Base-by-base conservation (phyloP, 2,113 vertebrate species). In the Odontesthes bonariensis region DNA sequence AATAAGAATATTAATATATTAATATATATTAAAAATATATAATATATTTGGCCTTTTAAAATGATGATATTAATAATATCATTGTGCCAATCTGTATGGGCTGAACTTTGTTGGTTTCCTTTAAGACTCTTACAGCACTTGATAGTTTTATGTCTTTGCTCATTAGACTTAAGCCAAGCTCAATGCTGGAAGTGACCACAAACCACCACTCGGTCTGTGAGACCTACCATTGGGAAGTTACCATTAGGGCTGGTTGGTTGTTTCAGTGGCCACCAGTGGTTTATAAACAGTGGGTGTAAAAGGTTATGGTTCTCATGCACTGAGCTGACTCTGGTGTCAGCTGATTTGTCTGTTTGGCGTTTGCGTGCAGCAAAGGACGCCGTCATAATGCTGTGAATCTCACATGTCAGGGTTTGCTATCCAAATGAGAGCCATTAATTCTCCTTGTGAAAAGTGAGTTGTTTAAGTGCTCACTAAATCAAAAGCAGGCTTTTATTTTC, bases 381-480 rank as follows among this genome's bases (percentile, higher is more conserved):
- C 40, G 65, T 83, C 84, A 82, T 58, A 66, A 61, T 10, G 58
- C 58, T 61, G 65, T 13, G 42, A 51, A 70, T 77, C 86, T 79
- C 77, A 70, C 49, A 82, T 16, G 76, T 71, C 31, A 63, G 74
- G 44, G 72, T 79, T 27, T 3, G 33, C 73, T 42, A 16, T 82
- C 77, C 82, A 80, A 77, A 55, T 8, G 75, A 81, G 82, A 69
- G 40, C 72, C 73, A 92, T 91, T 92, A 88, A 85, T 69, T 82
- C 63, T 87, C 83, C 73, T 85, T 91, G 69, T 75, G 81, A 81
- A 79, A 84, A 87, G 81, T 75, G 57, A 79, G 86, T 71, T 78
- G 78, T 85, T 64, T 49, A 90, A 89, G 83, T 83, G 68, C 78
- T 76, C 22, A 10, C 64, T 63, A 91, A 93, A 94, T 91, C 81